Evolutionary conservation across 2,888 invertebrate genomes (phyloP).

Genomic region (Azorinus chamasolen): DNA sequence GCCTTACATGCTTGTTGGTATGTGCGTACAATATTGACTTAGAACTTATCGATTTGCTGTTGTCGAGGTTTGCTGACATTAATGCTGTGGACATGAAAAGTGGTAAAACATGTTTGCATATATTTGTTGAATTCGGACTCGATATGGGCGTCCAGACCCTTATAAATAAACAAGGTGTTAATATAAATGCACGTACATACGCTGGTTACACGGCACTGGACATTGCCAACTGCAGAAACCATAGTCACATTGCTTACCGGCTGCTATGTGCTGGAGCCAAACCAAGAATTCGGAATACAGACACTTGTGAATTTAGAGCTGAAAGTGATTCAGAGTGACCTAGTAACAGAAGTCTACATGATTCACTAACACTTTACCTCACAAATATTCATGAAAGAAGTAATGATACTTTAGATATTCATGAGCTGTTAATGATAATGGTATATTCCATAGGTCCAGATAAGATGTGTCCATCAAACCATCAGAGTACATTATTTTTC

Average conservation of each 20-base stretch:
- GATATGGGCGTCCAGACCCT: constrained; percentile 16
- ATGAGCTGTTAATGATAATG: no score
- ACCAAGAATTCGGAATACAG: background rate
- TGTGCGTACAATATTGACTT: constrained; percentile 35
- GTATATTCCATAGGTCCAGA: no score
- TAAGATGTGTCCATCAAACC: no score
- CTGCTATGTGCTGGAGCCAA: constrained; percentile 12
- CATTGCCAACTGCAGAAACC: constrained; percentile 25
- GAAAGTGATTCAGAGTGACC: constrained; percentile 12
- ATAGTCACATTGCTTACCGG: background rate
- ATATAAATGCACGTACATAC: constrained; percentile 43
- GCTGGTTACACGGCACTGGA: constrained; percentile 37
- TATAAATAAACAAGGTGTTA: constrained; percentile 11
- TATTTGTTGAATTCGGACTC: constrained; percentile 41
- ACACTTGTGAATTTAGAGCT: background rate
- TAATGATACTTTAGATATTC: no score
- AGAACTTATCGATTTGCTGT: constrained; percentile 35
- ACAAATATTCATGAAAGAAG: no score
- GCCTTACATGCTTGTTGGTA: constrained; percentile 43
- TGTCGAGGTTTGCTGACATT: constrained; percentile 39
- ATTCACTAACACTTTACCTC: no score
- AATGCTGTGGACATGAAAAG: constrained; percentile 36
- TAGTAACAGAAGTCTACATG: no score
- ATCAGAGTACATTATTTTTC: no score
- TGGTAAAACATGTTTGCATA: constrained; percentile 51